Conservation (phyloP, 2,797 vertebrate genomes). For the Sebastes vulpes region DNA sequence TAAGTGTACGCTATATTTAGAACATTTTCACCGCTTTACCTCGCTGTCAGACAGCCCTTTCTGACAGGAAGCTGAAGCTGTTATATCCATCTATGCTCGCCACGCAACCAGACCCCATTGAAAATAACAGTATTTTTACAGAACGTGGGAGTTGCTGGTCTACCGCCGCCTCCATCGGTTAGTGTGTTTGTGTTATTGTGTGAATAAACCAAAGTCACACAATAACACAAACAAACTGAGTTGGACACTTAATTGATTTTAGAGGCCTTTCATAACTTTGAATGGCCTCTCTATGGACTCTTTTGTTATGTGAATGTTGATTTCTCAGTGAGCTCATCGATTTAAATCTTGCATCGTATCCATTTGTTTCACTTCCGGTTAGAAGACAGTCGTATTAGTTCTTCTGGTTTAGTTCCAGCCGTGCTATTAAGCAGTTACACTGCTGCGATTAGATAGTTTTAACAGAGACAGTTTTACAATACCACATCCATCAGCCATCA, state of each 20-base stretch:
- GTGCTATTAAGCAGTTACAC: no score
- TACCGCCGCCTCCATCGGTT: rapidly evolving
- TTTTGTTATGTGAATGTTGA: not conserved
- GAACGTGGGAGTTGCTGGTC: not conserved
- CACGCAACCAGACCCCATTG: not conserved
- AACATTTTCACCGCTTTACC: not conserved
- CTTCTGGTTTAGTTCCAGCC: no score
- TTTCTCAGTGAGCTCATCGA: not conserved
- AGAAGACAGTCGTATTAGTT: no score
- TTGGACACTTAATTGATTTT: not conserved
- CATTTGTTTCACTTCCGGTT: no score
- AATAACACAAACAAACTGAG: not conserved
- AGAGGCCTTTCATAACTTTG: not conserved
- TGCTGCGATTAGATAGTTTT: no score
- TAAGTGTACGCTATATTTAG: no score
- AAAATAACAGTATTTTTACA: not conserved
- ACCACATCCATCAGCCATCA: no score
- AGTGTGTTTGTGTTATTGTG: not conserved
- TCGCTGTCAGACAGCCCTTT: not conserved
- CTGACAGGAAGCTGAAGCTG: not conserved
- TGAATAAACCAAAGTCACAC: not conserved
- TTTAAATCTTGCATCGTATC: not conserved
- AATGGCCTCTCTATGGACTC: not conserved
- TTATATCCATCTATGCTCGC: not conserved
- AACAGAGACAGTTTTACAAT: no score